phyloP scores from a whole-genome alignment of 1,140 invertebrate genomes.

The Drosophila trapezifrons region DNA sequence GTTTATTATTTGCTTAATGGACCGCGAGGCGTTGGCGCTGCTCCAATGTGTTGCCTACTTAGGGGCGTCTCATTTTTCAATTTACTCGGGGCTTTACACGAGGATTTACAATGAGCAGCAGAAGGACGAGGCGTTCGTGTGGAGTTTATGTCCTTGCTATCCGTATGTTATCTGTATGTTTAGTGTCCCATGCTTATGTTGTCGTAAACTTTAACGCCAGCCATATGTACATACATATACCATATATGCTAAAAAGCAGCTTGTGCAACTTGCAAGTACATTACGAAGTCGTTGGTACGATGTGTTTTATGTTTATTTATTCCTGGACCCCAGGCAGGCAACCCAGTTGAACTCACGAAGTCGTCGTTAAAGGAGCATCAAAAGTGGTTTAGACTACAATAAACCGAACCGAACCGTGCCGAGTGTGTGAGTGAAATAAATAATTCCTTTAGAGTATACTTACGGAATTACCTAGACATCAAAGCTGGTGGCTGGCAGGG shows the following conservation, averaged over 20 bases:
- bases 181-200: slow-evolving; percentile 37
- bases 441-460: slow-evolving; percentile 30
- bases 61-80: slow-evolving; percentile 39
- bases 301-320: slow-evolving; percentile 61
- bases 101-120: slow-evolving; percentile 13
- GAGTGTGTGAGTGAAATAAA: slow-evolving; percentile 40
- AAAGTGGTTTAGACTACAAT: slow-evolving; percentile 44
- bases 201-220: slow-evolving; percentile 57
- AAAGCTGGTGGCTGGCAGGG: slow-evolving; percentile 10
- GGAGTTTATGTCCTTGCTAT: slow-evolving; percentile 25
- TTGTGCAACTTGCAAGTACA: slow-evolving; percentile 32
- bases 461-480: slow-evolving; percentile 37
- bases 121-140: not conserved
- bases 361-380: slow-evolving; percentile 58
- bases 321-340: not conserved
- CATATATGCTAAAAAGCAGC: slow-evolving; percentile 49
- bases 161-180: slow-evolving; percentile 38
- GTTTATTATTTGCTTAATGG: slow-evolving; percentile 64
- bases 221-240: slow-evolving; percentile 2
- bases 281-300: slow-evolving; percentile 38
- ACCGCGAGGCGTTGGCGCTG: slow-evolving; percentile 35
- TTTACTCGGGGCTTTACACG: slow-evolving; percentile 25
- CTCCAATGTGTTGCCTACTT: slow-evolving; percentile 37
- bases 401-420: not conserved
- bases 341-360: slow-evolving; percentile 39